A percentile compares a stretch with the other conserved stretches of the same genome.
These are phyloP conservation scores for Hirtodrosophila trivittata DNA, from an alignment of 2,888 invertebrate species.

Conservation along the genomic window DNA sequence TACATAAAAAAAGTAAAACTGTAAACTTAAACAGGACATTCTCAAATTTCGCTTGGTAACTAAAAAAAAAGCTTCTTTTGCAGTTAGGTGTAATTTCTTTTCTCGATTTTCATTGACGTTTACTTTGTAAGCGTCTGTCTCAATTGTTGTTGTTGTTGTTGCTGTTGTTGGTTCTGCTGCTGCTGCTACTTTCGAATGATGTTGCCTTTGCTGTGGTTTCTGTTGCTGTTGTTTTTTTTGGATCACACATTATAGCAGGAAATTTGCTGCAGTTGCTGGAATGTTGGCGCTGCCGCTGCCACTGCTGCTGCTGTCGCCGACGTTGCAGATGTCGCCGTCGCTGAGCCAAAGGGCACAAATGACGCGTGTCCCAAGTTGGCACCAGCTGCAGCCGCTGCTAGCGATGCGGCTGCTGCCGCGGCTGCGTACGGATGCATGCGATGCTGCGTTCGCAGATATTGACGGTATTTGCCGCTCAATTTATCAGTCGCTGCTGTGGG, in stretches of 20 bases:
- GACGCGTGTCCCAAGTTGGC: slow-evolving; percentile 83
- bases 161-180: slow-evolving; percentile 32
- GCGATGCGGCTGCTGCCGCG: slow-evolving; percentile 67
- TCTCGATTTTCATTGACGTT: slow-evolving; percentile 59
- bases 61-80: slow-evolving; percentile 47
- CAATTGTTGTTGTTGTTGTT: slow-evolving; percentile 54
- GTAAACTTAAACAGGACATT: slow-evolving; percentile 42
- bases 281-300: slow-evolving; percentile 80
- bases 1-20: slow-evolving; percentile 19
- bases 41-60: slow-evolving; percentile 14
- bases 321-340: slow-evolving; percentile 68
- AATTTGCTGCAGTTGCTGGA: slow-evolving; percentile 85
- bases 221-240: slow-evolving; percentile 44
- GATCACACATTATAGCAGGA: slow-evolving; percentile 87
- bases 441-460: slow-evolving; percentile 85
- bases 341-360: slow-evolving; percentile 81
- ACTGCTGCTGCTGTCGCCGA: slow-evolving; percentile 70
- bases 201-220: slow-evolving; percentile 23
- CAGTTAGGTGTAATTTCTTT: slow-evolving; percentile 41
- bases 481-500: slow-evolving; percentile 69
- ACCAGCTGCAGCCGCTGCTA: slow-evolving; percentile 83
- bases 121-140: slow-evolving; percentile 76
- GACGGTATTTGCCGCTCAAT: slow-evolving; percentile 85
- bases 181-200: slow-evolving; percentile 19
- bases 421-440: slow-evolving; percentile 86